phyloP scores from a whole-genome alignment of 92 coral and sea anemone genomes.

The Galaxea fascicularis region DNA sequence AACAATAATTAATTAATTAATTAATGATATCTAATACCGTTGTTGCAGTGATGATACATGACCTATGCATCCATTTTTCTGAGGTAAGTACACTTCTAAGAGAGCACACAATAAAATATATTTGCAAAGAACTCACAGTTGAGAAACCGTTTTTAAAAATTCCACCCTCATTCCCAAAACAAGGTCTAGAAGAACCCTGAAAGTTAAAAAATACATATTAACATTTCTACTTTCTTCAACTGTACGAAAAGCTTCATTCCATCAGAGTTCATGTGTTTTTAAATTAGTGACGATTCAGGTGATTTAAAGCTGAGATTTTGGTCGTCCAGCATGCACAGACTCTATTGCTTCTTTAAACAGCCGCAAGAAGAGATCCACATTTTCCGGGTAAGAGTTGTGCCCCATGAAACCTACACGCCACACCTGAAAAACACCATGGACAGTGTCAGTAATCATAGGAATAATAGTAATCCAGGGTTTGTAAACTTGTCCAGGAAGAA shows the following conservation, averaged over 20 bases:
- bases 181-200: not conserved
- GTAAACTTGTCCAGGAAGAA: too few relatives aligned
- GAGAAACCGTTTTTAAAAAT: not conserved
- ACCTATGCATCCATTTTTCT: not conserved
- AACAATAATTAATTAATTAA: too few relatives aligned
- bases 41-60: not conserved
- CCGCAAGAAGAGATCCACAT: constrained; percentile 84
- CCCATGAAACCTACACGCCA: constrained; percentile 99
- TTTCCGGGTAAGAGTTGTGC: constrained; percentile 84
- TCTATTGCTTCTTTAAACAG: constrained; percentile 89
- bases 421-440: constrained; percentile 54
- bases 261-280: not conserved
- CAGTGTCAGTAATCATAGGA: not conserved
- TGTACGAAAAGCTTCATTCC: not conserved
- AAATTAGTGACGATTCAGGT: not conserved
- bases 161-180: not conserved
- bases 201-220: not conserved
- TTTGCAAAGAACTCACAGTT: not conserved
- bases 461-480: too few relatives aligned
- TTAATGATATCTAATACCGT: too few relatives aligned
- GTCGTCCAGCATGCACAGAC: constrained; percentile 14
- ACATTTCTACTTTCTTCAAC: not conserved
- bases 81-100: not conserved
- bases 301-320: constrained; percentile 27
- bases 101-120: not conserved